These are phyloP conservation scores for Heliconius ismenius DNA, from an alignment of 2,888 invertebrate genomes.

Conservation along the genomic window DNA sequence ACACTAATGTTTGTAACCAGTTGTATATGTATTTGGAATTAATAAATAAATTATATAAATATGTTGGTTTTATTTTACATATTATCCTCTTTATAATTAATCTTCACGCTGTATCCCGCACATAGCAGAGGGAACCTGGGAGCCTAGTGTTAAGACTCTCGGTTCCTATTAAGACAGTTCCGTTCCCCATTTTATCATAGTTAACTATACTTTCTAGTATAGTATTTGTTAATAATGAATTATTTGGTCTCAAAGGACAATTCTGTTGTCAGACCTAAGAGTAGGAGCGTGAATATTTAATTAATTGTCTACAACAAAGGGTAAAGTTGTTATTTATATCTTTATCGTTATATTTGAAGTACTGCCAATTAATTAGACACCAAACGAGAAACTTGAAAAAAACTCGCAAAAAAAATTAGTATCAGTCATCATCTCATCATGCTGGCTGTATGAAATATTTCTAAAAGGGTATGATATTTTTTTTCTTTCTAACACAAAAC, in stretches of 20 bases:
- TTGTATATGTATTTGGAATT: conserved; percentile 59
- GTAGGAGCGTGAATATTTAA: background rate
- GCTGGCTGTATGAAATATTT: no score
- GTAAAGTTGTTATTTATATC: background rate
- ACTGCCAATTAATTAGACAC: background rate
- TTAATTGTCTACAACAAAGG: background rate
- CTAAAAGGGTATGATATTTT: no score
- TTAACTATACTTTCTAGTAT: no score
- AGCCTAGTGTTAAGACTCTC: no score
- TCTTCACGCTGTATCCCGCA: no score
- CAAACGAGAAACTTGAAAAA: background rate
- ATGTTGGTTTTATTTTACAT: conserved; percentile 14
- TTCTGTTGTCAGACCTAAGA: background rate
- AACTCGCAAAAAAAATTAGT: background rate
- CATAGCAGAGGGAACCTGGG: no score
- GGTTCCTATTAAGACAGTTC: no score
- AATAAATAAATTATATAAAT: conserved; percentile 45
- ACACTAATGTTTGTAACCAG: conserved; percentile 55
- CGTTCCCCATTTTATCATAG: no score
- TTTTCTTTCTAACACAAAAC: background rate
- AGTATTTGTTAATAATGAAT: no score
- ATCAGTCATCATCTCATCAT: background rate
- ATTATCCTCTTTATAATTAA: no score
- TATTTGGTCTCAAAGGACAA: no score
- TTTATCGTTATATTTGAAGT: background rate